phyloP scores from a whole-genome alignment of 2,797 vertebrate species.

The Arnoldichthys spilopterus region DNA sequence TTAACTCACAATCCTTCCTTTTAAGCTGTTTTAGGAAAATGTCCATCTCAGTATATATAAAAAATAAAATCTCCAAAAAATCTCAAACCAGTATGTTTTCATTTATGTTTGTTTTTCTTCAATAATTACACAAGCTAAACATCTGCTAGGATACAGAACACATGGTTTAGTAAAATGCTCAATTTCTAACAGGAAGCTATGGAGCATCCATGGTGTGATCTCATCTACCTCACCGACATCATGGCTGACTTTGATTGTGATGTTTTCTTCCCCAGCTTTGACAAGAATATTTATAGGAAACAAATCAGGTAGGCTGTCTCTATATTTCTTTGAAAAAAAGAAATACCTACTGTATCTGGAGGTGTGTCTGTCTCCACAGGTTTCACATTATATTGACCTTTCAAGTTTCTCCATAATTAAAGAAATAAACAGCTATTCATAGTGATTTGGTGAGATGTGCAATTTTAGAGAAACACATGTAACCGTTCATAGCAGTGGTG shows the following conservation, averaged over 20 bases:
- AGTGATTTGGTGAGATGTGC: too few relatives aligned
- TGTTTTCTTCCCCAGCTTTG: constrained; percentile 82
- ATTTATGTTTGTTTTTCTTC: background rate
- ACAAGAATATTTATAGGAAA: constrained; percentile 70
- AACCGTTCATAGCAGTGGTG: too few relatives aligned
- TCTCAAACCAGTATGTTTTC: background rate
- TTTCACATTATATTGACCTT: too few relatives aligned
- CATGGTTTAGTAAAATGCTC: background rate
- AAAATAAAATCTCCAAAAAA: background rate
- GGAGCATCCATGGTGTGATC: constrained; percentile 81
- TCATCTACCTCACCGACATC: constrained; percentile 79
- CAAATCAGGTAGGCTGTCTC: constrained; percentile 71
- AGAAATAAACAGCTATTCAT: too few relatives aligned
- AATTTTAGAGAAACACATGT: too few relatives aligned
- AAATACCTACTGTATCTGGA: background rate
- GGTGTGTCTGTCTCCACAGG: too few relatives aligned
- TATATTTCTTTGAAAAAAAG: background rate
- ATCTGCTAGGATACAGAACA: background rate
- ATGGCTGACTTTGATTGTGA: constrained; percentile 82
- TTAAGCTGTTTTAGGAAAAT: background rate
- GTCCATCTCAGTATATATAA: too few relatives aligned
- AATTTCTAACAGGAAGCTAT: constrained; percentile 71
- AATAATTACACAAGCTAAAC: background rate
- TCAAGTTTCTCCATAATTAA: too few relatives aligned
- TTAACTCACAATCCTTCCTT: background rate